phyloP scores from a whole-genome alignment of 2,888 invertebrate genomes.

The Invenusta paracnida region DNA sequence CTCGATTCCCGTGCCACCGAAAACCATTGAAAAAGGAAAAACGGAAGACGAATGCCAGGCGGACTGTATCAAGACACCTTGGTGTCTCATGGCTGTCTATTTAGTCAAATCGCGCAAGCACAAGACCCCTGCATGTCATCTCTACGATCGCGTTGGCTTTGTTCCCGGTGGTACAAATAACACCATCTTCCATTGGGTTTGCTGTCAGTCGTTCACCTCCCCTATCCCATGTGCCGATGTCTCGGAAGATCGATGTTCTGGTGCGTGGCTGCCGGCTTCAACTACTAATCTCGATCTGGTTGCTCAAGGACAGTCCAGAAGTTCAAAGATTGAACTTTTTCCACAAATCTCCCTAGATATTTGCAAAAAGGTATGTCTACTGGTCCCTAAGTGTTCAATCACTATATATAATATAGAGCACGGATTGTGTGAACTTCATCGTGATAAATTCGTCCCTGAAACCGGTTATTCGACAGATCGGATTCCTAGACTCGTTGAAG shows the following conservation, averaged over 20 bases:
- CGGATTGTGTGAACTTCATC: background rate
- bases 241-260: background rate
- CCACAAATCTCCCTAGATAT: background rate
- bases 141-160: background rate
- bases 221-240: background rate
- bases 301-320: background rate
- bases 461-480: no score
- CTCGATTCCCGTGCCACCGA: background rate
- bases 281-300: no score
- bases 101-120: background rate
- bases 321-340: background rate
- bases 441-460: no score
- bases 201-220: background rate
- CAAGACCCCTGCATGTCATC: background rate
- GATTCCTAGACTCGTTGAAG: no score
- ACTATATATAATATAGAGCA: background rate
- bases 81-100: background rate
- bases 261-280: background rate
- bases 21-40: background rate
- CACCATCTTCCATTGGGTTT: background rate
- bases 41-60: background rate
- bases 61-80: background rate
- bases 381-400: background rate
- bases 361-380: background rate
- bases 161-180: background rate